Conservation (phyloP, 2,888 invertebrate genomes). For the Timema podura region DNA sequence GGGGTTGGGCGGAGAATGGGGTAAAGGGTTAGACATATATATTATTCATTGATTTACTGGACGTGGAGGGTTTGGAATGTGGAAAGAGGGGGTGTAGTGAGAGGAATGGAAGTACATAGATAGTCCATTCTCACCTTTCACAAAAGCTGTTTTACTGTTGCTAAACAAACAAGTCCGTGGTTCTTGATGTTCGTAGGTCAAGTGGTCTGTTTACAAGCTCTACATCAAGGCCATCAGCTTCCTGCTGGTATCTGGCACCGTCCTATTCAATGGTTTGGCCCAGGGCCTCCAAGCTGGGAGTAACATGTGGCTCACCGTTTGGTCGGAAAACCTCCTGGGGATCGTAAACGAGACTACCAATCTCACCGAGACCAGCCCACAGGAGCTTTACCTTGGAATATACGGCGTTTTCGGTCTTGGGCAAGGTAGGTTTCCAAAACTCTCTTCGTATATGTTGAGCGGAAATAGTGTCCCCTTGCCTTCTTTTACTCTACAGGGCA, state of each 20-base stretch:
- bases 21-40: too few species aligned
- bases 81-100: too few species aligned
- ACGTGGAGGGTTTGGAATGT: too few species aligned
- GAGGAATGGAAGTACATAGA: too few species aligned
- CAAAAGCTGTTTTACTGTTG: too few species aligned
- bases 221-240: conserved; percentile 12
- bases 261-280: background rate
- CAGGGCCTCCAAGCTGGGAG: background rate
- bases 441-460: too few species aligned
- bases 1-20: too few species aligned
- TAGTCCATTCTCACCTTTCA: too few species aligned
- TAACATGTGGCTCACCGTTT: conserved; percentile 1
- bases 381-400: conserved; percentile 39
- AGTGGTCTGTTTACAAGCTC: conserved; percentile 6
- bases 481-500: too few species aligned
- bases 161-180: too few species aligned
- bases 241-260: background rate
- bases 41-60: too few species aligned
- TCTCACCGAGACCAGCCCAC: background rate
- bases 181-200: conserved; percentile 4
- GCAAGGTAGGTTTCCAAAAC: conserved; percentile 37
- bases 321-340: conserved; percentile 7
- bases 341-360: background rate
- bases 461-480: too few species aligned
- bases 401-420: conserved; percentile 42